Evolutionary conservation across 2,113 vertebrate genomes (phyloP), one percentile per base, ranked within the genome.

Genomic region (Anas platyrhynchos): DNA sequence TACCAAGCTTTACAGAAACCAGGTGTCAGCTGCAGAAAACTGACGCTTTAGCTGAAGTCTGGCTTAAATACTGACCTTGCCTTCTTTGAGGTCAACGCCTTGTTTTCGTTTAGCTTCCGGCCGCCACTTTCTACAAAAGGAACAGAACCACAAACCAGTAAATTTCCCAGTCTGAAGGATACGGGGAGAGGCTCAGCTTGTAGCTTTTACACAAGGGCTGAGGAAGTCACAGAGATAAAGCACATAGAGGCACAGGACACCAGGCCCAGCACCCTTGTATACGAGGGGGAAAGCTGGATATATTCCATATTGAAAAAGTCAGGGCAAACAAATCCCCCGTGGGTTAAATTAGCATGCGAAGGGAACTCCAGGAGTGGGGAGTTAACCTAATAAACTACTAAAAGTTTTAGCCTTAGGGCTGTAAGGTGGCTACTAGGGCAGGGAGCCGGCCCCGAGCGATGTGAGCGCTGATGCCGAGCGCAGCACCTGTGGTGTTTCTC

Each of bases 101-200:
- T 99, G 96, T 99, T 99, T 98, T 99, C 99, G 74, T 99, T 99
- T 43, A 99, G 97, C 88, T 99, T 99, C 72, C 99, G 98, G 38
- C 99, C 99, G 48, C 99, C 99, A 1, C 99, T 98, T 98, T 99
- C 99, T 99, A 74, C 18, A 87, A 68, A 95, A 44, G 96, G 66
- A 97, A 97, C 8, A 97, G 41, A 68, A 17, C 6, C 31, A 74
- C 16, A 56, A 66, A 8, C 0, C 0, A 72, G 7, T 63, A 11
- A 27, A 23, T 31, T 78, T 50, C 54, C 7, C 32, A 5, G 4
- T n/a, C 65, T 26, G 67, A 80, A 13, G 52, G 13, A 38, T 15
- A 63, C 38, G 50, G 38, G 3, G n/a, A 21, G 83, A 93, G 66
- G 16, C n/a, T 93, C 26, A 18, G 41, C 69, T 90, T 88, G 44